Evolutionary conservation across 2,888 invertebrate species (phyloP).

Genomic region (Drosophila prolongata): DNA sequence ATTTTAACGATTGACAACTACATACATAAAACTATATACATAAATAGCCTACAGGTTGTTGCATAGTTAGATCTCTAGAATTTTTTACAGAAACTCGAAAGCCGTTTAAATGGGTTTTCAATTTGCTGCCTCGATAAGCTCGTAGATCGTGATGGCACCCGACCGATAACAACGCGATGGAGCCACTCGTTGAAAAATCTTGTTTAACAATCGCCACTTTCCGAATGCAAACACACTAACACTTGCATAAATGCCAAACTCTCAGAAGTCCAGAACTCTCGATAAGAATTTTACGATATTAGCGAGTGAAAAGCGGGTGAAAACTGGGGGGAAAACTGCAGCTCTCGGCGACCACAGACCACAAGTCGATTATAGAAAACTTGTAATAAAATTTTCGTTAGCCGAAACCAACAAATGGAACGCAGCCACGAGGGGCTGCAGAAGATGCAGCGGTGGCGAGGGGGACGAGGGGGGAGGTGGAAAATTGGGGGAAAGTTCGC

Average conservation of each 20-base stretch:
- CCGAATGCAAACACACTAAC: conserved; percentile 25
- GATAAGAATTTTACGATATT: conserved; percentile 61
- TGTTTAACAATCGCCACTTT: conserved; percentile 9
- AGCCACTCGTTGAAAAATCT: conserved; percentile 6
- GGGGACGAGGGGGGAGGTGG: neutral
- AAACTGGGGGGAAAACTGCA: conserved; percentile 22
- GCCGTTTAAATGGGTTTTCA: neutral
- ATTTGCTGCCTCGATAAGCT: neutral
- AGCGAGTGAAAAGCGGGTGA: conserved; percentile 22
- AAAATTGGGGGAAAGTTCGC: conserved; percentile 37
- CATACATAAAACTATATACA: too few relatives aligned
- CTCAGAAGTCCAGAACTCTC: conserved; percentile 9
- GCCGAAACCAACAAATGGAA: conserved; percentile 66
- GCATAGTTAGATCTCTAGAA: too few relatives aligned
- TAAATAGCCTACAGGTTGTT: too few relatives aligned
- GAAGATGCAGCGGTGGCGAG: conserved; percentile 20
- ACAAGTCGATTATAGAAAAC: conserved; percentile 76
- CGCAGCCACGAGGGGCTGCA: conserved; percentile 24
- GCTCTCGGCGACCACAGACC: conserved; percentile 53
- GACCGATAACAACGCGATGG: neutral
- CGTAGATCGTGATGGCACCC: conserved; percentile 8
- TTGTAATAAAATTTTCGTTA: conserved; percentile 77
- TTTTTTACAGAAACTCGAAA: neutral
- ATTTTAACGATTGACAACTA: too few relatives aligned
- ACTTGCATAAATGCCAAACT: conserved; percentile 18